These are phyloP conservation scores for Barbus barbus DNA, from an alignment of 2,113 vertebrate genomes.

Conservation along the genomic window DNA sequence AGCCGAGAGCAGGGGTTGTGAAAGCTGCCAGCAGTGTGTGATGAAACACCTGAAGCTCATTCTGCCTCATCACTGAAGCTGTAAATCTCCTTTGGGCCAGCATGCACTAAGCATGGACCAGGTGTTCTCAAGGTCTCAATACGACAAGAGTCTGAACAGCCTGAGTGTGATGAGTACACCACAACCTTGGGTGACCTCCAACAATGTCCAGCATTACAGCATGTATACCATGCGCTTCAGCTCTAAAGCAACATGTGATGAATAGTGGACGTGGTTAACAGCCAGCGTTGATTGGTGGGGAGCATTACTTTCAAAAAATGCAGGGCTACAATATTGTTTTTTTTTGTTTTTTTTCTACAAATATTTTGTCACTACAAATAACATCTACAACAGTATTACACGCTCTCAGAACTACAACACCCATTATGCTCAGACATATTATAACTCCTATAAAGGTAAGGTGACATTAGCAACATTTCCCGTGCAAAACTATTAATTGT, in stretches of 20 bases:
- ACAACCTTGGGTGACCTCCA: neutral
- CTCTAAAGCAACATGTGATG: neutral
- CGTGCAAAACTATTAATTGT: no score
- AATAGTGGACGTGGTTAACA: neutral
- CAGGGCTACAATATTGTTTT: neutral
- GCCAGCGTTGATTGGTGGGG: neutral
- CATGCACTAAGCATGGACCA: neutral
- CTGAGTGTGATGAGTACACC: neutral
- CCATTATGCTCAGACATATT: neutral
- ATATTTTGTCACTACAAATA: neutral
- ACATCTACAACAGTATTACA: neutral
- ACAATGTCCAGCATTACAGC: neutral
- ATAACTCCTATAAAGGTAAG: neutral
- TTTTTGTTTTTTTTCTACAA: neutral
- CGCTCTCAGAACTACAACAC: neutral
- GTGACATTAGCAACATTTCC: no score
- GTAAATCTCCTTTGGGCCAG: neutral
- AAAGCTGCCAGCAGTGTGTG: neutral
- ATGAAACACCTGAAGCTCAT: conserved; percentile 13
- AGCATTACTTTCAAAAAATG: neutral
- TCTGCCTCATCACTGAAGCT: neutral
- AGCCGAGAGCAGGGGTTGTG: neutral
- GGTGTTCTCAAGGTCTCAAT: conserved; percentile 15
- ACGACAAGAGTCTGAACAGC: neutral
- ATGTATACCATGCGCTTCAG: neutral